Base-by-base conservation (phyloP, 2,888 invertebrate genomes). In the Clepsis dumicolana region DNA sequence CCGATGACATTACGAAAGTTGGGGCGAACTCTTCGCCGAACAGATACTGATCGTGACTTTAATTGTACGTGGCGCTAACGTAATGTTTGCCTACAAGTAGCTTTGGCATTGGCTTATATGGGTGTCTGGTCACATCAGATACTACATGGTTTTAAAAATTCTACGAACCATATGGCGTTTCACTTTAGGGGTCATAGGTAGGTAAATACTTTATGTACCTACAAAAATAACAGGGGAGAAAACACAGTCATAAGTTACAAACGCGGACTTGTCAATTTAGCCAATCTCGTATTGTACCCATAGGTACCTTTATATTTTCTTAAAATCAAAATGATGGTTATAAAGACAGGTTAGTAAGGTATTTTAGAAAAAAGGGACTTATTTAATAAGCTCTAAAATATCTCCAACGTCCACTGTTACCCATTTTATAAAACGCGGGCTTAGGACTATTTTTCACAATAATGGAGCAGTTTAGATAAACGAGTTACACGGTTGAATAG, bases 11-110 rank as follows among this genome's bases (percentile, higher is more conserved):
- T 79, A 77, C 71, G 74, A 78, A 78, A 80, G 77, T 79, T 77
- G 77, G 84, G 86, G 82, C 80, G 80, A 81, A 84, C 80, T 84
- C 75, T 91, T 90, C 91, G 80, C 62, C 79, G 91, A 91, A 92
- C 90, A 89, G 93, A 92, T 92, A 92, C 86, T 81, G 84, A 93
- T 92, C 93, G 82, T 81, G 85, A 85, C 80, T 90, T 90, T 92
- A 93, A 93, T 93, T 91, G 91, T 89, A 91, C 84, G 88, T 88
- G 93, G 91, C 91, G 91, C 89, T 93, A 90, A 91, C 87, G 88
- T 84, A 86, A 90, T 86, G 86, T 87, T 87, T 87, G 83, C 85
- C 83, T 85, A 85, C 83, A 85, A 84, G 82, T 86, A 83, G 72
- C 72, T 57, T 38, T 54, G 67, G 50, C 67, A 52, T 62, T 25